Evolutionary conservation across 2,888 invertebrate species (phyloP), one percentile per base, ranked within the genome.

Genomic region (Eilema griseolum): DNA sequence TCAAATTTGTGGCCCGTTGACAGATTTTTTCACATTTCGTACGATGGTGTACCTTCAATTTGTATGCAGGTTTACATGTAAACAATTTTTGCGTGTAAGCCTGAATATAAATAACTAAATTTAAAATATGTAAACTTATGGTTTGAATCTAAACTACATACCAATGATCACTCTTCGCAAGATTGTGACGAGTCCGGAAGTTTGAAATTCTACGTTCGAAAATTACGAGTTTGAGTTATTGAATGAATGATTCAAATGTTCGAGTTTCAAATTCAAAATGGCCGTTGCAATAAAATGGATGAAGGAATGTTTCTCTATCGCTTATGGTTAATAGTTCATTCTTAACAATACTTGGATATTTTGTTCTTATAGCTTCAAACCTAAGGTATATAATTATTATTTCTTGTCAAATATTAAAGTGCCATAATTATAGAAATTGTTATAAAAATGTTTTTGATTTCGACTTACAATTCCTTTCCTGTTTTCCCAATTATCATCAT

Each of bases 351-450:
- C 67, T 73, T 71, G 57, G 59, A 72, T 72, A 72, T 80, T 78
- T 68, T 66, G 59, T 78, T 79, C 33, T 57, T 71, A 74, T 78
- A 79, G 87, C 86, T 86, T 87, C 82, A 76, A 85, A 84, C 82
- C 83, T 83, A 84, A 80, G 81, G 82, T 78, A 78, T 72, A 73
- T 75, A 69, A 62, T 76, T 83, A 28, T 31, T 77, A 80, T 84
- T 83, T 88, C 81, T 86, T 85, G 83, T 88, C 87, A 82, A 84
- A 85, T 83, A 83, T 83, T 83, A 88, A 91, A 90, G 91, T 90
- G 91, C 91, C 91, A 91, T 91, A 90, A 91, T 88, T 90, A 90
- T 89, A 91, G 89, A 86, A 74, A 89, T 91, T 91, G 91, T 91
- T 90, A 89, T 88, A 88, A 77, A 70, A 46, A 33, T 66, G 74